Percentiles rank a stretch among this genome's conserved stretches.
phyloP scores from a whole-genome alignment of 1,140 invertebrate genomes.

The Steinernema khuongi region DNA sequence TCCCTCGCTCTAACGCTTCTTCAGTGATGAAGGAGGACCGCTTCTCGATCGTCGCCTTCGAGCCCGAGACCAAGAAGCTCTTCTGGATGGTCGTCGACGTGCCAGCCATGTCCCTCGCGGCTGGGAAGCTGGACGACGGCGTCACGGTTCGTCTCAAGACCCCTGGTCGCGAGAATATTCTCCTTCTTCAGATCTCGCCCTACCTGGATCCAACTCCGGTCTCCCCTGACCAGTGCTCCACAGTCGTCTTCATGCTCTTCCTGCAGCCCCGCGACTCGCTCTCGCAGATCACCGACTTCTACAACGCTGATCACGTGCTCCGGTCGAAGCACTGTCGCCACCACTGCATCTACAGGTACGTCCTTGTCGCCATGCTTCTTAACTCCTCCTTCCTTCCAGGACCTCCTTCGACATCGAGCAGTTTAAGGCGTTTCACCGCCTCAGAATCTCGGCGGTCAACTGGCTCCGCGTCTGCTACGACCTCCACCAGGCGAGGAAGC shows the following conservation, averaged over 20 bases:
- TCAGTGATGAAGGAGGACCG: conserved; percentile 49
- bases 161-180: neutral
- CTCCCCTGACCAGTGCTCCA: conserved; percentile 30
- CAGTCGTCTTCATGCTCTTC: conserved; percentile 47
- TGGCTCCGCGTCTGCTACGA: conserved; percentile 45
- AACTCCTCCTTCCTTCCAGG: conserved; percentile 29
- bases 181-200: conserved; percentile 24
- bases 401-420: conserved; percentile 40
- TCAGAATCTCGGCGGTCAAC: conserved; percentile 38
- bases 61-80: conserved; percentile 39
- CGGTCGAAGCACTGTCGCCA: conserved; percentile 37
- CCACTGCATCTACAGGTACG: conserved; percentile 43
- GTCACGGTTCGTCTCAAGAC: conserved; percentile 5
- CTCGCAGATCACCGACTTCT: conserved; percentile 45
- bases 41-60: conserved; percentile 49
- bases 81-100: conserved; percentile 52
- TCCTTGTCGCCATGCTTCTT: neutral
- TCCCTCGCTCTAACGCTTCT: conserved; percentile 10
- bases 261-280: conserved; percentile 34
- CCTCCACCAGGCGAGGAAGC: neutral
- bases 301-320: conserved; percentile 43
- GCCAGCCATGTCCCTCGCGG: conserved; percentile 40
- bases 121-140: conserved; percentile 36
- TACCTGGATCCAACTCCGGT: conserved; percentile 42
- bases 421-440: conserved; percentile 43